Base-by-base conservation (phyloP, 2,113 vertebrate species). In the Takifugu flavidus region DNA sequence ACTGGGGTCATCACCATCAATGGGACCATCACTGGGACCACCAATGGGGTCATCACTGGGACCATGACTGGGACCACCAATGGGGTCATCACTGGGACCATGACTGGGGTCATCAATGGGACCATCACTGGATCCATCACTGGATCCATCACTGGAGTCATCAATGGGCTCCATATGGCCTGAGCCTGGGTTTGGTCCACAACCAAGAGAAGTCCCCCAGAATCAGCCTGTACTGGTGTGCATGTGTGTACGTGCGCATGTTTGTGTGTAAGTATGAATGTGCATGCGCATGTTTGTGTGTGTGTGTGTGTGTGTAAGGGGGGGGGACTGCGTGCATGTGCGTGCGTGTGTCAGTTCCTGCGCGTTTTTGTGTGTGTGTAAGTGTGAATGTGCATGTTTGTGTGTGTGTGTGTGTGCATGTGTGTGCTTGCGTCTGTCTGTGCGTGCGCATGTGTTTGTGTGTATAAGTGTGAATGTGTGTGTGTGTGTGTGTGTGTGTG, bases 361-460 rank as follows among this genome's bases (percentile, higher is more conserved):
- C 11, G 47, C 6, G 47, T 50, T 20, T 50, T 15, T 25, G 49
- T 20, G 49, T 56, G 52, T 56, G 59, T 25, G 54, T 39, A 53
- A 58, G 42, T 49, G 20, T 26, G 47, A 46, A 13, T 44, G 11
- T 29, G 29, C 5, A 5, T 5, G 29, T 29, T 5, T 20, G 20
- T 20, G 20, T 20, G 20, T 20, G 20, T 45, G 34, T 28, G 27
- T 14, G 3, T 28, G 13, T 29, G 52, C 42, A 31, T 47, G 46
- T 64, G 53, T 47, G 15, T 49, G 59, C 44, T 31, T 42, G 60
- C 29, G 29, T 56, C n/a, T 49, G 42, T 42, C 53, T 28, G 42
- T 54, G 51, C 53, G 34, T 62, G 59, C 42, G 59, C 55, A 27
- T 27, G 25, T 4, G 49, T 77, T 79, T 3, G n/a, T 45, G 44